phyloP scores from a whole-genome alignment of 2,888 invertebrate species.

The Proisotoma minuta region DNA sequence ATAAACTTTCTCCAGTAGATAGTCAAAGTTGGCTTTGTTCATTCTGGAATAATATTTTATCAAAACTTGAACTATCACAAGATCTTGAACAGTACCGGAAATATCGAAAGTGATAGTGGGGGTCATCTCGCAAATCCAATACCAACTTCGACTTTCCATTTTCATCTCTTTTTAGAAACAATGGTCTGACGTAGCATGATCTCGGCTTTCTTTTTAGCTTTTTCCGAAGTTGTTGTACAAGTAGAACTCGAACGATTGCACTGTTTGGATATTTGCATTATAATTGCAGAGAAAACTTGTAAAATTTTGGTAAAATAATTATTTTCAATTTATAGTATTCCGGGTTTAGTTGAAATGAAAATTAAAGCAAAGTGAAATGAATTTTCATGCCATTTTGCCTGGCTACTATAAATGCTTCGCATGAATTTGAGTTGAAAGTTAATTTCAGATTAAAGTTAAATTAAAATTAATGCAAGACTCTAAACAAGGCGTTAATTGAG shows the following conservation, averaged over 20 bases:
- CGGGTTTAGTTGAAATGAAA: no score
- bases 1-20: background rate
- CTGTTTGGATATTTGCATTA: no score
- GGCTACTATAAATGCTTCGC: no score
- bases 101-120: background rate
- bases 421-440: no score
- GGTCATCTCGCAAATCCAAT: background rate
- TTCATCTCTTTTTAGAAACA: background rate
- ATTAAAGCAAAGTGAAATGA: no score
- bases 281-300: no score
- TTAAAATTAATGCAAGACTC: no score
- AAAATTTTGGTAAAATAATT: no score
- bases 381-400: no score
- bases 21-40: background rate
- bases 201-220: background rate
- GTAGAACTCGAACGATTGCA: background rate
- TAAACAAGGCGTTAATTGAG: no score
- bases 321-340: no score
- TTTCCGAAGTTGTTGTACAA: background rate
- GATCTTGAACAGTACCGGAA: background rate
- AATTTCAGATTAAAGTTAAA: no score
- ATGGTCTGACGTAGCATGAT: background rate
- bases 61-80: background rate
- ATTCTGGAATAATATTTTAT: background rate
- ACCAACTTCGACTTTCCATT: background rate